Base-by-base conservation (phyloP, 2,888 invertebrate genomes). In the Acrocyrtus sp. region DNA sequence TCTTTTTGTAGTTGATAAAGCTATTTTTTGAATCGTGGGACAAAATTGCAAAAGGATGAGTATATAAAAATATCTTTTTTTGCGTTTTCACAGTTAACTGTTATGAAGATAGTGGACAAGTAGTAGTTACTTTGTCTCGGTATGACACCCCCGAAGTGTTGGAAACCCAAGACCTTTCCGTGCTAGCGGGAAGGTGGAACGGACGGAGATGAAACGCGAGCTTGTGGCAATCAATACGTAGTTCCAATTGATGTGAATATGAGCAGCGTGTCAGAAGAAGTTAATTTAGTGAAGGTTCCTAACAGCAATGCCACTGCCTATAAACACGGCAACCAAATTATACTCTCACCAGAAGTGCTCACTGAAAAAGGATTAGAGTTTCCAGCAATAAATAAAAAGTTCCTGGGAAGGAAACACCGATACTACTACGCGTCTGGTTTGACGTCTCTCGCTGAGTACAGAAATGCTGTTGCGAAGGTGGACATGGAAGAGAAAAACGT, bases 351-450 rank as follows among this genome's bases (percentile, higher is more conserved):
- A 43, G 78, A 81, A 58, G 53, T 65, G 41, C 74, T 83, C 22
- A 77, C 81, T 0, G 81, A 82, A 53, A 80, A 80, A 10, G 84
- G 84, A 26, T 83, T 85, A 69, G 87, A 87, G 72, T 83, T 87
- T 63, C 87, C 87, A 1, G 83, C 84, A 10, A 85, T 86, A 57
- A 87, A 87, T 81, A 84, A 84, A 66, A 79, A 82, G 22, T 83
- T 82, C 73, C 58, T 54, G 4, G 72, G 77, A 24, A 83, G 83
- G 72, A 83, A 84, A 66, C 86, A 87, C 82, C 82, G 83, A 63
- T 87, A 84, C 80, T 83, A 83, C 50, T 88, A 86, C 77, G 87
- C 86, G 60, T 85, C 85, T 41, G 83, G 83, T 17, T 78, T 83
- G 26, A 83, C 82, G 53, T 83, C 83, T 19, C 72, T 80, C 63